These are phyloP conservation scores for Patella pellucida DNA, from an alignment of 2,888 invertebrate genomes.

Conservation along the genomic window DNA sequence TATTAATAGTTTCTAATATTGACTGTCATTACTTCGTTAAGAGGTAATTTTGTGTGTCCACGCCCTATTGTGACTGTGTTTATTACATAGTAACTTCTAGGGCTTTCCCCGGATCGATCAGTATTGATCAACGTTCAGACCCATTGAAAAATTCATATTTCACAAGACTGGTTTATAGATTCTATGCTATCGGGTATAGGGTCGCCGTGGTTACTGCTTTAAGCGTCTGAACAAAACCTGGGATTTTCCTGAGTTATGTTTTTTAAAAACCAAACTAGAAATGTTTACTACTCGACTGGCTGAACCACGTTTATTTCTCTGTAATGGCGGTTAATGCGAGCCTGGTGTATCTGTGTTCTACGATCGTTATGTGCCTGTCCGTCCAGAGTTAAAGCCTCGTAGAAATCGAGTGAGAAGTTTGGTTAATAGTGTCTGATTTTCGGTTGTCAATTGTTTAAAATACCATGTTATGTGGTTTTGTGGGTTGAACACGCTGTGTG, in stretches of 20 bases:
- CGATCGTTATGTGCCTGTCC: constrained; percentile 1
- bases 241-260: too few species aligned
- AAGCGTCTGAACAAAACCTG: neutral
- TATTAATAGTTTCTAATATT: neutral
- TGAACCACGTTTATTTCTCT: too few species aligned
- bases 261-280: too few species aligned
- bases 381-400: neutral
- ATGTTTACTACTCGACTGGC: too few species aligned
- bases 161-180: neutral
- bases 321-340: constrained; percentile 2
- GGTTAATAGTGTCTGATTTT: constrained; percentile 2
- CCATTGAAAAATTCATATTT: constrained; percentile 11
- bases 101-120: neutral
- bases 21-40: constrained; percentile 2
- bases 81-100: constrained; percentile 4
- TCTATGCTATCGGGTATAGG: neutral
- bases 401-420: constrained; percentile 1
- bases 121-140: neutral
- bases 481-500: too few species aligned
- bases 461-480: too few species aligned
- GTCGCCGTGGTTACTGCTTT: neutral
- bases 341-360: neutral
- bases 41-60: neutral
- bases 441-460: neutral
- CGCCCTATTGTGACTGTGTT: neutral